A percentile compares a stretch with the other conserved stretches of the same genome.
Conservation (phyloP, 2,888 invertebrate genomes). For the Erebia epiphron region DNA sequence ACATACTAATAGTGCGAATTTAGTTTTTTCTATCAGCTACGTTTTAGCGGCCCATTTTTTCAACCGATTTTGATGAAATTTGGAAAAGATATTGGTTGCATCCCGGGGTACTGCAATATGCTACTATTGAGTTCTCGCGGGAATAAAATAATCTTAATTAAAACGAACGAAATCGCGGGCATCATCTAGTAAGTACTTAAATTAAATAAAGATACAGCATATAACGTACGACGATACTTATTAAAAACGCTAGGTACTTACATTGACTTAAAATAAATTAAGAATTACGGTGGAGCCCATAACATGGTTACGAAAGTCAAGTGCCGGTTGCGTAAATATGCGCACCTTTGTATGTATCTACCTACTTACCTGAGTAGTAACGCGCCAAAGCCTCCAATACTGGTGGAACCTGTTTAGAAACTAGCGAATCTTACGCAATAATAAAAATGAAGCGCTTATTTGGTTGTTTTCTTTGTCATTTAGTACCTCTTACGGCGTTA, state of each 20-base stretch:
- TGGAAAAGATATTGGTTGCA: too few relatives aligned
- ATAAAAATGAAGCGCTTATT: constrained; percentile 29
- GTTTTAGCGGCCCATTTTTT: too few relatives aligned
- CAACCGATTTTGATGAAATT: too few relatives aligned
- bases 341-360: constrained; percentile 2
- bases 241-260: background rate
- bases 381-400: constrained; percentile 36
- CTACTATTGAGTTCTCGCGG: too few relatives aligned
- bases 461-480: constrained; percentile 3
- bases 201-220: too few relatives aligned
- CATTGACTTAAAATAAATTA: background rate
- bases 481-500: background rate
- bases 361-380: background rate
- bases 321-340: constrained; percentile 24
- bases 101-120: too few relatives aligned
- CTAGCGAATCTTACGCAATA: constrained; percentile 37
- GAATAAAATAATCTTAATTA: too few relatives aligned
- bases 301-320: constrained; percentile 17
- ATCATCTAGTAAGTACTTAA: too few relatives aligned
- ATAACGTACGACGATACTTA: background rate
- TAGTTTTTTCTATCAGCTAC: too few relatives aligned
- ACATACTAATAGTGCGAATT: too few relatives aligned
- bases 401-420: constrained; percentile 50
- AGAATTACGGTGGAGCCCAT: constrained; percentile 10
- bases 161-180: too few relatives aligned